Evolutionary conservation across 2,113 vertebrate genomes (phyloP), one percentile per base, ranked within the genome.

Genomic region (Apteryx mantelli): DNA sequence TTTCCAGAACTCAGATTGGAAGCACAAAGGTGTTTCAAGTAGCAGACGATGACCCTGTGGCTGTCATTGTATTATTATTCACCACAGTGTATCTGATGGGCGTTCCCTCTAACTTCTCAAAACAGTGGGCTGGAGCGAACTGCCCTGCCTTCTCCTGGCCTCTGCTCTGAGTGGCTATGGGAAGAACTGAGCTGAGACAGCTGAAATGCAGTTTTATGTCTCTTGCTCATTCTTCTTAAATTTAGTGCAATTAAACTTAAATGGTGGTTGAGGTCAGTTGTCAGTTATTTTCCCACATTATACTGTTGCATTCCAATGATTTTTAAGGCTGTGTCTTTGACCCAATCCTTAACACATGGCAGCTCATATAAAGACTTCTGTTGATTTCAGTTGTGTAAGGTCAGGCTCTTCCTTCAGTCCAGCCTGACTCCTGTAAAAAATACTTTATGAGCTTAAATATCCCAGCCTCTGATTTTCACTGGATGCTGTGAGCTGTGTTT

Each of bases 101-200:
- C 19, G 11, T 36, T 42, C 22, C 55, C 34, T 68, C 19, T 24
- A 18, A 38, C 16, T 30, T n/a, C 50, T 32, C 32, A 34, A 6
- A 60, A 8, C 38, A 2, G 0, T 34, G 38, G 22, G 26, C 15
- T 34, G 13, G 53, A 2, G 13, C 2, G 7, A 60, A 12, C 22
- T 12, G 11, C 34, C 40, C 34, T 55, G 34, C 55, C 56, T 46
- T 53, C 53, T 76, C 53, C 68, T n/a, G 17, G 46, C 28, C 15
- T n/a, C 40, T 69, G 34, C 38, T 53, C 34, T n/a, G 53, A 10
- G 2, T 40, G 34, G 19, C 30, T 19, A 19, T 30, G 30, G 64
- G 48, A 70, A 40, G 20, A 48, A 40, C 34, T 34, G 44, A 30
- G 34, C 3, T 2, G 11, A 34, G 34, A 14, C 13, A 22, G 9